These are phyloP conservation scores for Charadrius vociferus DNA, from an alignment of 2,113 vertebrate genomes.

Conservation along the genomic window DNA sequence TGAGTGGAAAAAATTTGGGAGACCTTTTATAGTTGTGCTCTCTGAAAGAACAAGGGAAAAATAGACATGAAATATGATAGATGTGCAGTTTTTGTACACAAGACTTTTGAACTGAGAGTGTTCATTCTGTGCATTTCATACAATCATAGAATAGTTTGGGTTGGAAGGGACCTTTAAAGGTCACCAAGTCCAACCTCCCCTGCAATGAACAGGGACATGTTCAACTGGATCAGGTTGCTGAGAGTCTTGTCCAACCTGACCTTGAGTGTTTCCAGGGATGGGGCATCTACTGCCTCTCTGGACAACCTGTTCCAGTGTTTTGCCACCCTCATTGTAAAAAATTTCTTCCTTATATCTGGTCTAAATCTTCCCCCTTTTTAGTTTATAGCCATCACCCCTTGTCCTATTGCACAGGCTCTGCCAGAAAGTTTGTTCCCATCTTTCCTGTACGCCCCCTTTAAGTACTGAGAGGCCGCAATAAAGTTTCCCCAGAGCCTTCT, in stretches of 20 bases:
- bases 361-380: neutral
- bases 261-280: neutral
- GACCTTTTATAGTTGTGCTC: neutral
- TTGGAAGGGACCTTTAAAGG: neutral
- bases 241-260: neutral
- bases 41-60: neutral
- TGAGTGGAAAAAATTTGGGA: neutral
- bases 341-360: neutral
- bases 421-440: neutral
- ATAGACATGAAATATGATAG: neutral
- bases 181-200: neutral
- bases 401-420: neutral
- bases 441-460: neutral
- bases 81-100: neutral
- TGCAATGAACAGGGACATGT: neutral
- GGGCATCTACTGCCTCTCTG: neutral
- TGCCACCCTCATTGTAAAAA: neutral
- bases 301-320: neutral
- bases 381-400: neutral
- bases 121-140: neutral
- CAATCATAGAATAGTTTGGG: neutral
- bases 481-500: neutral
- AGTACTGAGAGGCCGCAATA: neutral
- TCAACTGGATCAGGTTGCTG: neutral
- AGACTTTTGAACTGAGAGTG: neutral